phyloP scores from a whole-genome alignment of 2,113 vertebrate species.

The Ia io region DNA sequence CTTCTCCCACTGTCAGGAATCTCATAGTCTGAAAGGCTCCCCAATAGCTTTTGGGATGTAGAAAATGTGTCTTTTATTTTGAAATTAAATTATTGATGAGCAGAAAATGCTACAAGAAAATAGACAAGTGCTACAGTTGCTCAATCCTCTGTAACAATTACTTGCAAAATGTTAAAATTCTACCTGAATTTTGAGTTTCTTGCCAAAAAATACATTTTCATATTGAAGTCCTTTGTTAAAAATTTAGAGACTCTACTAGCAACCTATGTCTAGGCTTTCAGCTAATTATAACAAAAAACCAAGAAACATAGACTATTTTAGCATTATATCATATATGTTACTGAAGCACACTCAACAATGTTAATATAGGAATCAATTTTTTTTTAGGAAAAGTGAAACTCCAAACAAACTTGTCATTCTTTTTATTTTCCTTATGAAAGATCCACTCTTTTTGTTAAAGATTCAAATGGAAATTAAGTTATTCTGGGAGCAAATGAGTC shows the following conservation, averaged over 20 bases:
- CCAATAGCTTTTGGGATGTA: conserved; percentile 52
- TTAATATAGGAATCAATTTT: conserved; percentile 47
- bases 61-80: conserved; percentile 71
- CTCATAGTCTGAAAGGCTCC: conserved; percentile 74
- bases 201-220: conserved; percentile 46
- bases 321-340: not conserved
- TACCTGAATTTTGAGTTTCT: conserved; percentile 33
- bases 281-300: conserved; percentile 46
- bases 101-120: conserved; percentile 70
- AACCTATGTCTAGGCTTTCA: conserved; percentile 26
- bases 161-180: conserved; percentile 36
- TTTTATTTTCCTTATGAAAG: conserved; percentile 62
- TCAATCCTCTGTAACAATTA: conserved; percentile 64
- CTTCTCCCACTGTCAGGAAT: conserved; percentile 67
- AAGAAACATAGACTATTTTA: conserved; percentile 28
- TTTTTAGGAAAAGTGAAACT: conserved; percentile 54
- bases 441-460: conserved; percentile 69
- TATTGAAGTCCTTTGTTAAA: conserved; percentile 40
- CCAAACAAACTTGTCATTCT: conserved; percentile 44
- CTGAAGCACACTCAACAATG: not conserved
- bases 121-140: conserved; percentile 69
- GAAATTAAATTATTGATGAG: conserved; percentile 77
- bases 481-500: conserved; percentile 69
- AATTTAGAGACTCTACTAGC: conserved; percentile 41
- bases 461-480: conserved; percentile 74